Evolutionary conservation across 2,888 invertebrate species (phyloP), one percentile per base, ranked within the genome.

Genomic region (Cistogaster globosa): DNA sequence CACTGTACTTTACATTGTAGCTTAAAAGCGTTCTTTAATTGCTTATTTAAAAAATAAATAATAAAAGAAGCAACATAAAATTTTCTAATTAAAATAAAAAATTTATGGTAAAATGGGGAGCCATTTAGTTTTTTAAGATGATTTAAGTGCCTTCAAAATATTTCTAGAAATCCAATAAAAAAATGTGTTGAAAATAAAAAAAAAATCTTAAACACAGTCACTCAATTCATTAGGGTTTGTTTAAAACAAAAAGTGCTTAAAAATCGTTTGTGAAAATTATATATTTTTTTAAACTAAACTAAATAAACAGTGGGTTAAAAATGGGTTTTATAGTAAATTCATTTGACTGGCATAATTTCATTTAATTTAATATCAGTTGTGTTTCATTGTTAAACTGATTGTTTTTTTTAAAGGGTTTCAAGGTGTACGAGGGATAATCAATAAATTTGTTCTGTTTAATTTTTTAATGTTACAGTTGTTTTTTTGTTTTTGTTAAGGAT

Each of bases 341-440:
- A 79, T 65, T 72, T 57, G 57, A 58, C 71, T 63, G 78, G 76
- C 75, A 86, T 77, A 85, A 83, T 81, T 80, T 77, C 81, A 82
- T 81, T 86, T 76, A 88, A 88, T 86, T 86, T 14, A 12, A 51
- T 42, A 55, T 69, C 69, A 78, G 51, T 60, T 53, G 68, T 78
- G 69, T 78, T 57, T 82, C 67, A 72, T 36, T 69, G 20, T 60
- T 57, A n/a, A 58, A 67, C 62, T 79, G 57, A 48, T 71, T 57
- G 7, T 20, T 36, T 38, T n/a, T 14, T 60, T 42, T 26, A 20
- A 22, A 20, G 51, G n/a, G 9, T 18, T 8, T 63, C n/a, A 9
- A 22, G 60, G 53, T 53, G 18, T 0, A 45, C 8, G 12, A 57
- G 11, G 32, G 36, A 42, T 62, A 48, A 48, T 67, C 20, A 38